A percentile compares a stretch with the other conserved stretches of the same genome.
Conservation (phyloP, 2,797 vertebrate species). For the Sebastes itinus region DNA sequence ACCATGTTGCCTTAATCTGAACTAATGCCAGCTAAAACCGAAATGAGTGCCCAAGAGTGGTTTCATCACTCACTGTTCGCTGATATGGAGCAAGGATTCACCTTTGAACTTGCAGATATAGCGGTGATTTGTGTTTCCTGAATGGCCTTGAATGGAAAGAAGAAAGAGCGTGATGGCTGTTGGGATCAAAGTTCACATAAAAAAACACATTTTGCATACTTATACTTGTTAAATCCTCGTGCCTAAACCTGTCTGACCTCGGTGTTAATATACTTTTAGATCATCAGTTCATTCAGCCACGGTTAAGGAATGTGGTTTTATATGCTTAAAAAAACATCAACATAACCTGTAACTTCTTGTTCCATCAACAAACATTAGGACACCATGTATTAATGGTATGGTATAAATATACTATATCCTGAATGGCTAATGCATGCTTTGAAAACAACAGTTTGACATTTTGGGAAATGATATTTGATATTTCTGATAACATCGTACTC, state of each 20-base stretch:
- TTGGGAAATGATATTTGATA: background rate
- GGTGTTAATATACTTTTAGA: background rate
- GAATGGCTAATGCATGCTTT: background rate
- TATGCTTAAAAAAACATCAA: background rate
- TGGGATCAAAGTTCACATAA: conserved; percentile 5
- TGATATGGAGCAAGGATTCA: conserved; percentile 41
- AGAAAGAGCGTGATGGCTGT: background rate
- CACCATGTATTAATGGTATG: background rate
- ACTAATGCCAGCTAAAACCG: conserved; percentile 70
- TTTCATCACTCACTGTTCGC: conserved; percentile 50
- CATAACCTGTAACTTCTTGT: background rate
- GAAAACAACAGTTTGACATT: background rate
- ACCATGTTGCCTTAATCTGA: conserved; percentile 70
- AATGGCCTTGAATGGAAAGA: conserved; percentile 29
- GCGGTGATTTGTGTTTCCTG: conserved; percentile 9
- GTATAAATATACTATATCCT: background rate
- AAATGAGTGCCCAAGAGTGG: conserved; percentile 63
- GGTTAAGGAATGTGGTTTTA: background rate
- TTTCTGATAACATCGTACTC: background rate
- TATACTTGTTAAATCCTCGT: background rate
- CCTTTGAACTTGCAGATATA: conserved; percentile 36
- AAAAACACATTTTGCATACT: conserved; percentile 11
- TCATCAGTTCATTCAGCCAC: background rate
- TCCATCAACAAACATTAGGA: background rate
- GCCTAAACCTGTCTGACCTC: background rate